These are phyloP conservation scores for Aratinga solstitialis DNA, from an alignment of 2,797 vertebrate species.

Conservation along the genomic window DNA sequence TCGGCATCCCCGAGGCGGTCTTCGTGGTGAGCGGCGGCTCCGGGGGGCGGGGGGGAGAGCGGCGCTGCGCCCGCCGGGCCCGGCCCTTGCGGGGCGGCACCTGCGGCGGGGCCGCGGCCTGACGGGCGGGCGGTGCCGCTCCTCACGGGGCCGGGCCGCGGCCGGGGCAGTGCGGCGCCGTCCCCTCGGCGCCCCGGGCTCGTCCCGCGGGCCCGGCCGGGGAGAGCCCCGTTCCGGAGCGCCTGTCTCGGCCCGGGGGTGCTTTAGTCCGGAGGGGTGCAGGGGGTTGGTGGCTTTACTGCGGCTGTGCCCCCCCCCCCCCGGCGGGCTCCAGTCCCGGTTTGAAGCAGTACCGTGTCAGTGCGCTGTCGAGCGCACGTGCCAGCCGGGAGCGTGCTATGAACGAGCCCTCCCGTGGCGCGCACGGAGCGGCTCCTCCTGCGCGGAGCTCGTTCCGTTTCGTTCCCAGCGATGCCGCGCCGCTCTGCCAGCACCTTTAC, in stretches of 20 bases:
- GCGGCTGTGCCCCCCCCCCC: rapidly evolving
- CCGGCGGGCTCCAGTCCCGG: rapidly evolving
- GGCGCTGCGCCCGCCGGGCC: background rate
- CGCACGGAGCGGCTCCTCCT: rapidly evolving
- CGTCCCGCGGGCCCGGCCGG: background rate
- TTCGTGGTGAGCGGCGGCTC: constrained; percentile 86
- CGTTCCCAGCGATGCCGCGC: rapidly evolving
- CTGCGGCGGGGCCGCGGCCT: background rate
- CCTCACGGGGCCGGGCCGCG: background rate
- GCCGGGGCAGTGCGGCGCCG: background rate
- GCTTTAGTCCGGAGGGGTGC: rapidly evolving
- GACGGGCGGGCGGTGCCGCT: background rate
- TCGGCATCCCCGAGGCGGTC: constrained; percentile 92
- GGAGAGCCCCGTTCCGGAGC: background rate
- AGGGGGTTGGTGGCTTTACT: rapidly evolving
- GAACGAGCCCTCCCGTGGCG: rapidly evolving
- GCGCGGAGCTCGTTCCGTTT: rapidly evolving
- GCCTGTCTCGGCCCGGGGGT: background rate
- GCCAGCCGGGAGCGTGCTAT: rapidly evolving
- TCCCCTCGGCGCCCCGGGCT: background rate
- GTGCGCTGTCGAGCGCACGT: rapidly evolving
- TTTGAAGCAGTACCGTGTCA: rapidly evolving
- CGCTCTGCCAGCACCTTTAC: rapidly evolving
- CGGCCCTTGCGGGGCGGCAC: background rate
- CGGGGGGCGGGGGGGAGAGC: background rate